Conservation (phyloP, 2,888 invertebrate genomes). For the Pandemis corylana region DNA sequence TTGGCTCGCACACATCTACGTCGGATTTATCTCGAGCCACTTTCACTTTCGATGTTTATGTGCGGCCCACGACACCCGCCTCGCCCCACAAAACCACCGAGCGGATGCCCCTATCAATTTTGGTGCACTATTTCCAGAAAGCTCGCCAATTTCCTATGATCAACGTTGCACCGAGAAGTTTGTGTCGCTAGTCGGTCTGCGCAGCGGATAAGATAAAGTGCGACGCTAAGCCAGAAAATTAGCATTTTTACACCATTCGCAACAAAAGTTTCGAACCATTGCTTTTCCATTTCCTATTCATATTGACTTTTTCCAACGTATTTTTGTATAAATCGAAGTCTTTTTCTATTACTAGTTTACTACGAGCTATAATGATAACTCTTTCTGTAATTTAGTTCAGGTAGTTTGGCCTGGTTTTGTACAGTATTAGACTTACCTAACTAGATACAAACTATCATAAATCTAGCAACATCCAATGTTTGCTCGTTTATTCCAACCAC, state of each 20-base stretch:
- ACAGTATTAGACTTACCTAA: neutral
- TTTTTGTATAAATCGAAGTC: too few relatives aligned
- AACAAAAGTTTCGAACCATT: neutral
- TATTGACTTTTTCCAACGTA: neutral
- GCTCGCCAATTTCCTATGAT: slow-evolving; percentile 16
- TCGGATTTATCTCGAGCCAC: slow-evolving; percentile 56
- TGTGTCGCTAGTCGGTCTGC: neutral
- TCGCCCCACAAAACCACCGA: slow-evolving; percentile 28
- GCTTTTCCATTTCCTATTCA: neutral
- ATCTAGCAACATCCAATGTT: slow-evolving; percentile 6
- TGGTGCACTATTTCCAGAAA: slow-evolving; percentile 14
- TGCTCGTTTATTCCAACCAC: slow-evolving; percentile 17
- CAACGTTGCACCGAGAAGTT: slow-evolving; percentile 21
- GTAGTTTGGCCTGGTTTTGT: neutral
- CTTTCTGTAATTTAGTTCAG: neutral
- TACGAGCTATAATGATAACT: neutral
- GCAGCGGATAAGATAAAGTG: slow-evolving; percentile 7
- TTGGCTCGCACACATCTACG: slow-evolving; percentile 53
- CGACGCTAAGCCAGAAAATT: slow-evolving; percentile 12
- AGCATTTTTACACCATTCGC: neutral
- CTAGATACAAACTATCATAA: slow-evolving; percentile 5
- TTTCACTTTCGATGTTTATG: slow-evolving; percentile 56
- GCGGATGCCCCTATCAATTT: slow-evolving; percentile 26
- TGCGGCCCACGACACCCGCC: slow-evolving; percentile 39
- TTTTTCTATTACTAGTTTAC: neutral